Base-by-base conservation (phyloP, 2,888 invertebrate species). In the Gymnosoma rotundatum region DNA sequence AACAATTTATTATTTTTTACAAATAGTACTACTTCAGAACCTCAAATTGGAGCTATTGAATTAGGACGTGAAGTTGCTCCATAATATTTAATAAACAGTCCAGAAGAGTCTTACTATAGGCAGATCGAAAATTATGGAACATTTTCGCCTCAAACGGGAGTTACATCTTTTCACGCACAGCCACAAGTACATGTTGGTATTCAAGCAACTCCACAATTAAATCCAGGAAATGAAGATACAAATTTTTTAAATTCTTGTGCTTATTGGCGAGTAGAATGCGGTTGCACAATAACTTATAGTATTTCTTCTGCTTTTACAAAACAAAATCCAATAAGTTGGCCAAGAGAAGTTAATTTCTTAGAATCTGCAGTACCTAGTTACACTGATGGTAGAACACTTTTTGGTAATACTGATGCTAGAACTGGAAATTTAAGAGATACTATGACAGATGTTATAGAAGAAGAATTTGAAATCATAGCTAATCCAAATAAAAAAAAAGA, bases 151-250 rank as follows among this genome's bases (percentile, higher is more conserved):
- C n/a, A n/a, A n/a, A n/a, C n/a, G n/a, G n/a, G n/a, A n/a, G 9
- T 5, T 2, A 52, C 67, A 10, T 50, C 50, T 20, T 67, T 52
- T 67, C 10, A 21, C 2, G 67, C 67, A 12, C 67, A 67, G 52
- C 67, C 67, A 9, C 67, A 67, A 67, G 67, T 67, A 3, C 67
- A 67, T 67, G 25, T 67, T 10, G 67, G 67, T 0, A 67, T 67
- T 10, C 67, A 67, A 67, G 67, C 67, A 1, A 36, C 36, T 12
- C 67, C 67, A 16, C 67, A 67, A 38, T 38, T 67, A 54, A 52
- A 67, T 52, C 50, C 67, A 7, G 38, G 38, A 7, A 38, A 4
- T 7, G 38, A 38, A 38, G 9, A 9, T 10, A 7, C 38, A 7
- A 38, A 38, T 38, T 48, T 48, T 12, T 64, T 64, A 38, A 38